Evolutionary conservation across 1,140 invertebrate species (phyloP), one percentile per base, ranked within the genome.

Genomic region (Battus philenor): DNA sequence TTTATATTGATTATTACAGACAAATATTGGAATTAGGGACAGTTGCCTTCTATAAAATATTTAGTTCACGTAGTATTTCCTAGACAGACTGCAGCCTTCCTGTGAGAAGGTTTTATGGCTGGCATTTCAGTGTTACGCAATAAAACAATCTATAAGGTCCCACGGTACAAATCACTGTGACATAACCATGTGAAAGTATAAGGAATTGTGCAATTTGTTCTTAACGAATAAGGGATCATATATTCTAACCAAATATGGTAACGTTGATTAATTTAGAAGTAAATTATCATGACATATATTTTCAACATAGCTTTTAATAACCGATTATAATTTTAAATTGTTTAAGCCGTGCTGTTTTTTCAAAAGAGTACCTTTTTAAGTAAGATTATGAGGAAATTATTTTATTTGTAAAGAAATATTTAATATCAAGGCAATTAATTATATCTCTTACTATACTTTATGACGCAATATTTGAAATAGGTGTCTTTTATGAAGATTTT

Each of bases 111-210:
- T n/a, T n/a, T n/a, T n/a, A n/a, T n/a, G n/a, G n/a, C n/a, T n/a
- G n/a, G n/a, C n/a, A n/a, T n/a, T n/a, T n/a, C n/a, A n/a, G n/a
- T n/a, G n/a, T n/a, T n/a, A n/a, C 1, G 2, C 18, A 15, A 15
- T 39, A 1, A 39, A 39, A 39, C 4, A 39, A 11, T 4, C 17
- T 11, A 15, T n/a, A 13, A 12, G 13, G 36, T 39, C 36, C 10
- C 36, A 39, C 36, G 22, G 11, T 13, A 13, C 36, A 12, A 26
- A n/a, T 26, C 20, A 13, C 12, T 22, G 33, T 39, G 10, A 39
- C 36, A 26, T 39, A 39, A 26, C 15, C 38, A 16, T 16, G 38
- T 27, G 38, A 41, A 29, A 41, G 38, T 41, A 41, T 39, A n/a
- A 29, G 24, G 13, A 41, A 13, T 27, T 16, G 22, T 13, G 38